Conservation (phyloP, 2,888 invertebrate species). For the Phyllotreta striolata region DNA sequence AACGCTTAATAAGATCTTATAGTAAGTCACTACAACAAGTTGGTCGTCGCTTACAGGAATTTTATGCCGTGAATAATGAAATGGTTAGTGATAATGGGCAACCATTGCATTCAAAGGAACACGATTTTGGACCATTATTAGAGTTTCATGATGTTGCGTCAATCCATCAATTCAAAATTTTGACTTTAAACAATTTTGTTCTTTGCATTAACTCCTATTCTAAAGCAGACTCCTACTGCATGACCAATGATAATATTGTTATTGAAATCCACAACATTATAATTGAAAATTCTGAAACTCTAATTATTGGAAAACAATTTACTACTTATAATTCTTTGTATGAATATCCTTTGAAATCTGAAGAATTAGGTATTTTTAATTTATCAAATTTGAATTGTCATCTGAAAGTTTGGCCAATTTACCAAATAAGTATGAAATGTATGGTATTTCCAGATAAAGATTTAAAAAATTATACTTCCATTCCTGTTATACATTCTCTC, state of each 20-base stretch:
- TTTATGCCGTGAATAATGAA: background rate
- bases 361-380: constrained; percentile 3
- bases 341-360: constrained; percentile 8
- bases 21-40: constrained; percentile 5
- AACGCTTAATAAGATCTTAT: constrained; percentile 7
- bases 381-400: constrained; percentile 6
- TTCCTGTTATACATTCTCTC: constrained; percentile 4
- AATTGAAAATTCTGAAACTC: constrained; percentile 3
- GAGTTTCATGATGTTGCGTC: no score
- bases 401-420: background rate
- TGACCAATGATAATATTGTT: constrained; percentile 1
- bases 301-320: constrained; percentile 9
- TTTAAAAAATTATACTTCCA: background rate
- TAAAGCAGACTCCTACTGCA: constrained; percentile 5
- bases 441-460: constrained; percentile 5
- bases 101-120: constrained; percentile 3
- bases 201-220: constrained; percentile 4
- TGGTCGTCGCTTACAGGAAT: background rate
- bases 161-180: constrained; percentile 2
- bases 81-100: background rate
- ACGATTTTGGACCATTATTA: constrained; percentile 16
- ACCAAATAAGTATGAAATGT: constrained; percentile 12
- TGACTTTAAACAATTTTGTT: background rate
- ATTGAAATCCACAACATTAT: constrained; percentile 9
- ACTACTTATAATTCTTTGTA: constrained; percentile 8